A percentile compares a stretch with the other conserved stretches of the same genome.
Evolutionary conservation across 2,797 vertebrate species (phyloP).

Genomic region (Pyrocephalus nanus): DNA sequence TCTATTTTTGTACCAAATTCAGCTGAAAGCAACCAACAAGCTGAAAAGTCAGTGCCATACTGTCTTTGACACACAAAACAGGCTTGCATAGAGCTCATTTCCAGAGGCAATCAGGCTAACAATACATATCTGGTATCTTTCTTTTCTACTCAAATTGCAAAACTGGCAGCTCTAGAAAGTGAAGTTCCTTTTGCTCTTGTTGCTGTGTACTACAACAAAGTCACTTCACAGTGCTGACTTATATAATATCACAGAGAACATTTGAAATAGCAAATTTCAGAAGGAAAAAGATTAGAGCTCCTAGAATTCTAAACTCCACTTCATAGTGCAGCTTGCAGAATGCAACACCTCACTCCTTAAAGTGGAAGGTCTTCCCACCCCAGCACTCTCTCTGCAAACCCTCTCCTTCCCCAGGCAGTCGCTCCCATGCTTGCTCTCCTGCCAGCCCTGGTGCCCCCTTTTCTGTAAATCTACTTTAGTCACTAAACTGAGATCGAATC

Average conservation of each 20-base stretch:
- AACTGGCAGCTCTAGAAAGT: not conserved
- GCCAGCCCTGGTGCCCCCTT: not conserved
- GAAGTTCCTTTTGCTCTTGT: not conserved
- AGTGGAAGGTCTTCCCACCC: not conserved
- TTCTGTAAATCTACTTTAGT: not conserved
- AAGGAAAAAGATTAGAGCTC: not conserved
- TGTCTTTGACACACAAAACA: fast-evolving
- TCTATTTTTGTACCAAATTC: not conserved
- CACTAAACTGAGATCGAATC: not conserved
- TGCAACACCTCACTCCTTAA: not conserved
- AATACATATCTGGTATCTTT: not conserved
- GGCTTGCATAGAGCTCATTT: not conserved
- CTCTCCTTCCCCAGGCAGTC: not conserved
- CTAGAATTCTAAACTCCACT: not conserved
- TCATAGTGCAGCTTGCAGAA: not conserved
- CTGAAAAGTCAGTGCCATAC: not conserved
- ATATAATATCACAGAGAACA: not conserved
- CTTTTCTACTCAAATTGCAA: not conserved
- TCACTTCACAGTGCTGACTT: not conserved
- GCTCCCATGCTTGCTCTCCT: not conserved
- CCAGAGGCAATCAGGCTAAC: not conserved
- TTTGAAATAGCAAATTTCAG: not conserved
- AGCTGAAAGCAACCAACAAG: not conserved
- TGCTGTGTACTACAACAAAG: not conserved
- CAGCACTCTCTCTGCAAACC: not conserved